A percentile compares a stretch with the other conserved stretches of the same genome.
Evolutionary conservation across 92 coral and sea anemone species (phyloP).

Genomic region (Galaxea fascicularis): DNA sequence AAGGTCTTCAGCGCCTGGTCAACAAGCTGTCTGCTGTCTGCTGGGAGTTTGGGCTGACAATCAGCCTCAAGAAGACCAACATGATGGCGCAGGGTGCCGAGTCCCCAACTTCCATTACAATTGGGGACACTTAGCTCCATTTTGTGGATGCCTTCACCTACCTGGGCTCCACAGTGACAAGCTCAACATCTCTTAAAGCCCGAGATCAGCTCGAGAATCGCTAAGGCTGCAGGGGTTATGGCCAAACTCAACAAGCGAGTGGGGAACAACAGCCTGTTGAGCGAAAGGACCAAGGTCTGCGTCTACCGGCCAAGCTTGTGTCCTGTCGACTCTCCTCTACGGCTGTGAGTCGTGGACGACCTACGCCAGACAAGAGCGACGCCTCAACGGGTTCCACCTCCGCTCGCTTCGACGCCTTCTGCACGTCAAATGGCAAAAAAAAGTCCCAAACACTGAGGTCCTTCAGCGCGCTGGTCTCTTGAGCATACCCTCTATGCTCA

Average conservation of each 20-base stretch:
- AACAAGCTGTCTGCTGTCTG: constrained; percentile 44
- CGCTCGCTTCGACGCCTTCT: no score
- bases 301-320: constrained; percentile 51
- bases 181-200: constrained; percentile 24
- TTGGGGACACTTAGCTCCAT: constrained; percentile 9
- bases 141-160: constrained; percentile 34
- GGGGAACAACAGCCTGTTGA: constrained; percentile 51
- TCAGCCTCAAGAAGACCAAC: constrained; percentile 49
- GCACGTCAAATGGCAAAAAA: no score
- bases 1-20: constrained; percentile 24
- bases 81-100: constrained; percentile 52
- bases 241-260: constrained; percentile 52
- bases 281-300: constrained; percentile 33
- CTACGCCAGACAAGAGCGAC: no score
- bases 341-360: constrained; percentile 42
- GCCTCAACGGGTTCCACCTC: no score
- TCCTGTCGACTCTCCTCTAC: constrained; percentile 46
- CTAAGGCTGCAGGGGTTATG: constrained; percentile 24
- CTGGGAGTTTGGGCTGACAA: constrained; percentile 30
- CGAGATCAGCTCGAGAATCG: constrained; percentile 43
- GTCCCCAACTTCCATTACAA: constrained; percentile 26
- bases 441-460: no score
- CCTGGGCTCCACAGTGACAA: constrained; percentile 38
- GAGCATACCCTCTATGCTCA: no score
- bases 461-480: no score